A percentile compares a stretch with the other conserved stretches of the same genome.
phyloP scores from a whole-genome alignment of 2,888 invertebrate genomes.

The Drosophila anomalata region DNA sequence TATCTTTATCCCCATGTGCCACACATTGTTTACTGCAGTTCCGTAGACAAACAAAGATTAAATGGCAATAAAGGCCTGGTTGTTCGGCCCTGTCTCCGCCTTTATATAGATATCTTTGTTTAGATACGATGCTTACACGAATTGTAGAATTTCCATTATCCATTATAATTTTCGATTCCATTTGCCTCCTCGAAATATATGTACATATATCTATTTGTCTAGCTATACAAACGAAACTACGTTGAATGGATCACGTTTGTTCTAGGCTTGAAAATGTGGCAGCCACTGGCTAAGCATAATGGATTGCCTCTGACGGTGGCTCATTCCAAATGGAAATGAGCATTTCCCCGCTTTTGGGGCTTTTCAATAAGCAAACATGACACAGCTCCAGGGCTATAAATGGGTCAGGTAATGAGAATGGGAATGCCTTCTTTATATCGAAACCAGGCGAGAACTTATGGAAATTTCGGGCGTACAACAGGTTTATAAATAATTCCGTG shows the following conservation, averaged over 20 bases:
- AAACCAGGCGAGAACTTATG: constrained; percentile 1
- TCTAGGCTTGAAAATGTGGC: constrained; percentile 17
- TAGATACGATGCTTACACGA: constrained; percentile 2
- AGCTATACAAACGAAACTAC: constrained; percentile 14
- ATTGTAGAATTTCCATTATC: constrained; percentile 36
- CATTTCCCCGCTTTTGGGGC: constrained; percentile 18
- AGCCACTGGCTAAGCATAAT: constrained; percentile 21
- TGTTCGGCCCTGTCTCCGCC: constrained; percentile 1
- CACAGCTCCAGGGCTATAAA: constrained; percentile 17
- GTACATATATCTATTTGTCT: constrained; percentile 22
- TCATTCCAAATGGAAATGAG: constrained; percentile 27
- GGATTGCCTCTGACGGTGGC: constrained; percentile 20
- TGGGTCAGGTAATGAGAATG: constrained; percentile 26
- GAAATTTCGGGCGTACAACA: constrained; percentile 15
- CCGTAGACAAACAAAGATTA: constrained; percentile 41
- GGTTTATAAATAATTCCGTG: constrained; percentile 14
- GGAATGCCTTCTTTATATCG: constrained; percentile 3
- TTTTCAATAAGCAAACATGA: constrained; percentile 31
- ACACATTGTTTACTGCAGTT: constrained; percentile 39
- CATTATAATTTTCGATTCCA: constrained; percentile 37
- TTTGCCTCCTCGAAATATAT: constrained; percentile 12
- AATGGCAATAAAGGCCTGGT: constrained; percentile 13
- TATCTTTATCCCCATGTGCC: constrained; percentile 17
- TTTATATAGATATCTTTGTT: constrained; percentile 4
- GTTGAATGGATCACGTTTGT: constrained; percentile 59